Percentiles rank a stretch among this genome's conserved stretches.
Evolutionary conservation across 2,113 vertebrate species (phyloP).

Genomic region (Gallinago undulata): DNA sequence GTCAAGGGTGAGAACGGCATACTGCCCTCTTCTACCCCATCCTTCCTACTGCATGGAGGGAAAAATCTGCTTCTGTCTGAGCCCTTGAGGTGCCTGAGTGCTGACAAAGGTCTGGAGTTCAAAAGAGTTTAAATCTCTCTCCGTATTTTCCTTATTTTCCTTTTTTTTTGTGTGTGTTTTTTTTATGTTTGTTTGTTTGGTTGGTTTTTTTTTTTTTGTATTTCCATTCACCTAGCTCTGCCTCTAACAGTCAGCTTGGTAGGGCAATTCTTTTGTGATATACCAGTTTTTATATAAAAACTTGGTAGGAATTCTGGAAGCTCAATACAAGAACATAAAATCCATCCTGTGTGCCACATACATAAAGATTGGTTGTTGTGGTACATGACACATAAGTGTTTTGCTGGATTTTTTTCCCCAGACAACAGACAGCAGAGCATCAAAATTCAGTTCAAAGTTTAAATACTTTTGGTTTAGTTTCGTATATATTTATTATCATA

Average conservation of each 20-base stretch:
- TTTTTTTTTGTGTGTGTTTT: no score
- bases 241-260: not conserved
- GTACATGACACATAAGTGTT: not conserved
- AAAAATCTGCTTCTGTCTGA: not conserved
- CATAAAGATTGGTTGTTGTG: not conserved
- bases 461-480: not conserved
- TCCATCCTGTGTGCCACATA: not conserved
- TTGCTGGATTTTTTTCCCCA: not conserved
- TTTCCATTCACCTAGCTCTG: not conserved
- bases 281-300: not conserved
- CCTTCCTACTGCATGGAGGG: fast-evolving
- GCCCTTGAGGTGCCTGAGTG: not conserved
- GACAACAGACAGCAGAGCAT: not conserved
- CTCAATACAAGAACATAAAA: not conserved
- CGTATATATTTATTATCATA: not conserved
- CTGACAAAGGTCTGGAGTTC: not conserved
- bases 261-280: not conserved
- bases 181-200: no score
- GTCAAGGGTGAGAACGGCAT: not conserved
- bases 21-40: not conserved
- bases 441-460: not conserved
- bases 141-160: not conserved
- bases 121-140: not conserved
- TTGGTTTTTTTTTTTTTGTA: not conserved
- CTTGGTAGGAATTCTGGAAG: not conserved